These are phyloP conservation scores for Sinodicranocentrus sp. DNA, from an alignment of 2,888 invertebrate species.

Conservation along the genomic window DNA sequence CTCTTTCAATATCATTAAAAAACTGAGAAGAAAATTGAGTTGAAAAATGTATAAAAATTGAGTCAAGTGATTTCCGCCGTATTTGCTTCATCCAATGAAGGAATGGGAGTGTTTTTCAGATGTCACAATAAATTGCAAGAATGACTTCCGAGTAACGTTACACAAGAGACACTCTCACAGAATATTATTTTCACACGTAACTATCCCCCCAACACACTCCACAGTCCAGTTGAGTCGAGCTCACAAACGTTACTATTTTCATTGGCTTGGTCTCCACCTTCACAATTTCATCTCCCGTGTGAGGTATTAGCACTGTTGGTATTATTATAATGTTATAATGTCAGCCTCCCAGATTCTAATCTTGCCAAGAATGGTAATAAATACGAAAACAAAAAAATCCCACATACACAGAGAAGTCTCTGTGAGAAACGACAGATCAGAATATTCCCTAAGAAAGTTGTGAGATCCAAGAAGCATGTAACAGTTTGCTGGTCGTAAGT, in stretches of 20 bases:
- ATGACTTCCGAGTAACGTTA: too few relatives aligned
- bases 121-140: too few relatives aligned
- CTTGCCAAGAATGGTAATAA: too few relatives aligned
- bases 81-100: background rate
- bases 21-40: background rate
- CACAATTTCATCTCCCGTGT: too few relatives aligned
- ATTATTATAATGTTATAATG: too few relatives aligned
- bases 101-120: background rate
- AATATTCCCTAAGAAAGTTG: background rate
- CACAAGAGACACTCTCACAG: background rate
- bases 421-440: background rate
- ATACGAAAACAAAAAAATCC: too few relatives aligned
- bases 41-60: background rate
- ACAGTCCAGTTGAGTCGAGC: conserved; percentile 14
- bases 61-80: conserved; percentile 56
- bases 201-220: too few relatives aligned
- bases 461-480: conserved; percentile 55
- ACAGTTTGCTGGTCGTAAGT: conserved; percentile 48
- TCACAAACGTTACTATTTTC: background rate
- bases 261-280: too few relatives aligned
- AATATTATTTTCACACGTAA: background rate
- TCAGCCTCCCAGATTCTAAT: too few relatives aligned
- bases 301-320: too few relatives aligned
- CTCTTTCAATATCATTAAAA: too few relatives aligned
- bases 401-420: too few relatives aligned